These are phyloP conservation scores for Zaprionus kolodkinae DNA, from an alignment of 1,140 invertebrate species.

Conservation along the genomic window DNA sequence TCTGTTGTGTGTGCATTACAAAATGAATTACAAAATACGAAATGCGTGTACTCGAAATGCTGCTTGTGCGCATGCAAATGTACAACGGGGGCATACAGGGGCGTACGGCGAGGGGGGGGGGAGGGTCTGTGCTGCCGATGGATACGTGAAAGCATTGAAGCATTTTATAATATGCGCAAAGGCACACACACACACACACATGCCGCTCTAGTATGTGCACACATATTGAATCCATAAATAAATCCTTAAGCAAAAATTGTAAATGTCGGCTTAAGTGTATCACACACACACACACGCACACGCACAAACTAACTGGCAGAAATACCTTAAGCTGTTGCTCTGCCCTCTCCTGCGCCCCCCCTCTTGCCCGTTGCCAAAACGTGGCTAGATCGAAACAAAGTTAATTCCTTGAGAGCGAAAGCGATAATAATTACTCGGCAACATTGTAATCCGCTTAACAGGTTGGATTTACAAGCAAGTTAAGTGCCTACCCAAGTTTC, in stretches of 20 bases:
- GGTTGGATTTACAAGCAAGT: constrained; percentile 67
- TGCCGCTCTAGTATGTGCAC: constrained; percentile 34
- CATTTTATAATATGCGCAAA: constrained; percentile 60
- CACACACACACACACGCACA: constrained; percentile 41
- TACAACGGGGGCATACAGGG: constrained; percentile 4
- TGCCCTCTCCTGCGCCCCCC: background rate
- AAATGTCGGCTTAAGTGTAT: constrained; percentile 82
- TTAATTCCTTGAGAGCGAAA: constrained; percentile 63
- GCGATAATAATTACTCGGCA: constrained; percentile 77
- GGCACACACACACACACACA: constrained; percentile 38
- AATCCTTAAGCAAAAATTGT: constrained; percentile 83
- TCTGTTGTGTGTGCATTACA: constrained; percentile 37
- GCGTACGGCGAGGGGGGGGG: background rate
- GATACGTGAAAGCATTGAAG: constrained; percentile 55
- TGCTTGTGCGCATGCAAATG: constrained; percentile 71
- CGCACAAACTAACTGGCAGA: constrained; percentile 66
- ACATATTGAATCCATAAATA: constrained; percentile 83
- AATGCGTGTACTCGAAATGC: constrained; percentile 63
- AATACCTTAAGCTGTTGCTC: constrained; percentile 38
- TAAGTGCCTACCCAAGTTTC: constrained; percentile 27
- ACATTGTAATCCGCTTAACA: constrained; percentile 80
- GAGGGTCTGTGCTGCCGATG: constrained; percentile 15
- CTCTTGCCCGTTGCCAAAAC: constrained; percentile 49
- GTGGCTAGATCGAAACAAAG: constrained; percentile 78
- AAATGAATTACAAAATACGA: constrained; percentile 68